Evolutionary conservation across 2,888 invertebrate species (phyloP).

Genomic region (Acanthosoma haemorrhoidale): DNA sequence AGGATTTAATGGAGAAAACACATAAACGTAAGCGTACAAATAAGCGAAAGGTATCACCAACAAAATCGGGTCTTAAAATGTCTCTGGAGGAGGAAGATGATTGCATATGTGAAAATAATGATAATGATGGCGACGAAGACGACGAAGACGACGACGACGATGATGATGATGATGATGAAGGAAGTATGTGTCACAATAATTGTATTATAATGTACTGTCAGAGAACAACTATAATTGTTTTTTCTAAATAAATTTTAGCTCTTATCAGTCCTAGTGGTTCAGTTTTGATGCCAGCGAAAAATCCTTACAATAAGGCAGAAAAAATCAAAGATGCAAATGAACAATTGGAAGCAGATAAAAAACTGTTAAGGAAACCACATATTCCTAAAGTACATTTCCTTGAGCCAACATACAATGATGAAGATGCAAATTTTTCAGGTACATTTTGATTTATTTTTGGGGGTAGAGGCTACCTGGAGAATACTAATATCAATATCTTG

Average conservation of each 20-base stretch:
- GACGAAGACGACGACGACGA: background rate
- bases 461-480: background rate
- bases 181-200: background rate
- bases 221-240: background rate
- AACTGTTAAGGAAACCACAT: background rate
- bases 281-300: conserved; percentile 30
- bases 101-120: background rate
- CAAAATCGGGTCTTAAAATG: no score
- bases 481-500: no score
- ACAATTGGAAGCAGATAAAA: conserved; percentile 21
- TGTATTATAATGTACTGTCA: background rate
- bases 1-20: no score
- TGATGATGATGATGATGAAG: background rate
- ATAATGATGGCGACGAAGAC: background rate
- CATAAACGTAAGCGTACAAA: no score
- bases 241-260: background rate
- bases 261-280: background rate
- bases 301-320: conserved; percentile 36
- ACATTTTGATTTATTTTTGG: background rate
- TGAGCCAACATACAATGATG: background rate
- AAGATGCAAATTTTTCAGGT: background rate
- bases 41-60: no score
- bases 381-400: conserved; percentile 2
- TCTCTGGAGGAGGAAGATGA: no score
- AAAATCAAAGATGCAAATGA: conserved; percentile 34